Base-by-base conservation (phyloP, 2,113 vertebrate genomes). In the Caretta caretta region DNA sequence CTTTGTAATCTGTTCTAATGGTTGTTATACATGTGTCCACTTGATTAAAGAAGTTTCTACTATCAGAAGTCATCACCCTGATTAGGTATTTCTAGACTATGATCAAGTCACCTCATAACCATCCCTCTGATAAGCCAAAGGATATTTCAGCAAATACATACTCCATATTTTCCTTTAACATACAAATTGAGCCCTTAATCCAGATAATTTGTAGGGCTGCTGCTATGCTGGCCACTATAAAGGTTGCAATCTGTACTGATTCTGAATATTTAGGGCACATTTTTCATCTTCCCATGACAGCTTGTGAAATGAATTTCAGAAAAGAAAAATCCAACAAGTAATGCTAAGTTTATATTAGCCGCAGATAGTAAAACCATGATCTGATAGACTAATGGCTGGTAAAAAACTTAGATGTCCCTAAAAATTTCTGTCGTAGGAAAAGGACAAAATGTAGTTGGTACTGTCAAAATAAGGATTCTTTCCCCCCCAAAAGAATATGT, bases 51-150 rank as follows among this genome's bases (percentile, higher is more conserved):
- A 95, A 90, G 86, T 80, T 93, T 92, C 87, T 90, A 90, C 81
- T 83, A 80, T 75, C 31, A 65, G 35, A 69, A 69, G 35, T 69
- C 65, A 20, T 69, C 65, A 69, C 0, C 1, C 81, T 38, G 17
- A 94, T 96, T 88, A 88, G 72, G 6, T 87, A 62, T 90, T 93
- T 86, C 95, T 69, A 92, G 42, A 11, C 10, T 76, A 27, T 27
- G 92, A 91, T 83, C 86, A 94, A 96, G 89, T 86, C 92, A 97
- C 93, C 75, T 92, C 93, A 97, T 95, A 97, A 97, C 94, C 90
- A 91, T 90, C 87, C 86, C 92, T 97, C 87, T 85, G 65, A 88
- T 90, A 92, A 92, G 86, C 95, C 95, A 97, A 88, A 93, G 94
- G 89, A 57, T 95, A 92, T 88, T 96, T 93, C 93, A 65, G 95